Base-by-base conservation (phyloP, 2,888 invertebrate species). In the Galerucella calmariensis region DNA sequence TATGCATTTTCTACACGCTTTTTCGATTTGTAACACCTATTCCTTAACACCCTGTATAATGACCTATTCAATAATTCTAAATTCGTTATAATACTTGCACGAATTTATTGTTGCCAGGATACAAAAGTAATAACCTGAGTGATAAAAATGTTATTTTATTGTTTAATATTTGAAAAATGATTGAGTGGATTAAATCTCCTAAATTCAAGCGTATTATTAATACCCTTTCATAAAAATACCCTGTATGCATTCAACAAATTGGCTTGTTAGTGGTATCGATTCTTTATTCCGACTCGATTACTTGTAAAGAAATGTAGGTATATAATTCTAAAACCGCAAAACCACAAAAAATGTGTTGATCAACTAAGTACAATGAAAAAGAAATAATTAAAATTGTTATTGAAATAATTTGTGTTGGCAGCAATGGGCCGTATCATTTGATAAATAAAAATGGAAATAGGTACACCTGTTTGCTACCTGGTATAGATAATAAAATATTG, bases 281-380 rank as follows among this genome's bases (percentile, higher is more conserved):
- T 62, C 62, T 24, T 62, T 62, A 11, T 62, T 16, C 16, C 20
- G 51, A 69, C 44, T 62, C 61, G 35, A 69, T 69, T 62, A 69
- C 27, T 35, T 2, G 14, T 62, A 62, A 35, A 69, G 48, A 61
- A 69, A 69, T 62, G 46, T 48, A 27, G 27, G 27, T 27, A 69
- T 48, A 61, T 16, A 69, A 69, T 69, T 69, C 27, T 27, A 62
- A 69, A 69, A 69, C 69, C 69, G 27, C 69, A 69, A 62, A 12
- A 69, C 69, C 69, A 53, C 69, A 69, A 51, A 69, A 59, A 51
- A 69, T 61, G 46, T 69, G 35, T 35, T 62, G 27, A 62, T 62
- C 35, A 11, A 9, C n/a, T 27, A 27, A 24, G 8, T 61, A 35
- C 35, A 35, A 62, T 62, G n/a, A 35, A 62, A 35, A n/a, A 6